Evolutionary conservation across 1,140 invertebrate genomes (phyloP), one percentile per base, ranked within the genome.

Genomic region (Ladona fulva): DNA sequence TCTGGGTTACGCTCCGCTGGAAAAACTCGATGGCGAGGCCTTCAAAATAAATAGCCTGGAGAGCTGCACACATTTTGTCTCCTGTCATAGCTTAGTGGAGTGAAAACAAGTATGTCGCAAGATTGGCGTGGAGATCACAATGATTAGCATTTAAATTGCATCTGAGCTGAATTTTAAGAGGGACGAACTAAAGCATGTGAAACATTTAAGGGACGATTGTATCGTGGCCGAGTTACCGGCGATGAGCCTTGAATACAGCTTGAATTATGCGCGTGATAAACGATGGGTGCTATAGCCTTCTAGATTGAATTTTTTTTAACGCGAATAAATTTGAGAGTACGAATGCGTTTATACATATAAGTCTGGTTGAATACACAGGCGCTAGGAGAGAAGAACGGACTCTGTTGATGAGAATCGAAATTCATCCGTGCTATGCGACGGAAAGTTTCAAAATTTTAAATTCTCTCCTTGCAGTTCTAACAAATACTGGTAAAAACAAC

Each of bases 101-200:
- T 66, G 52, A 66, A 66, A 66, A 66, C 52, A 66, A 22, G 52
- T 66, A 66, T 66, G 52, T 66, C 52, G 52, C n/a, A 66, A 66
- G 52, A 66, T 66, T 66, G 52, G 52, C n/a, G 52, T 5, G 52
- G n/a, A 22, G 16, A 66, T 66, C 16, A 22, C 1, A 66, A 66
- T 16, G 52, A 66, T 66, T 66, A 66, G 52, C 52, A 66, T 66
- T 66, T 66, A 66, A 66, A 66, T 66, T 66, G 52, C 52, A 66
- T 22, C n/a, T 12, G 52, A 66, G 52, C n/a, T 22, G n/a, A 66
- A 66, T 66, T 22, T 37, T 37, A 37, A 66, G n/a, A 66, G 52
- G 5, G 52, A 19, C 52, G 52, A 16, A 19, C 52, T 66, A 66
- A 66, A 22, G n/a, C 52, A 66, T 66, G 3, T 5, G 52, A 66